These are phyloP conservation scores for Cebidichthys violaceus DNA, from an alignment of 2,113 vertebrate species.

Conservation along the genomic window DNA sequence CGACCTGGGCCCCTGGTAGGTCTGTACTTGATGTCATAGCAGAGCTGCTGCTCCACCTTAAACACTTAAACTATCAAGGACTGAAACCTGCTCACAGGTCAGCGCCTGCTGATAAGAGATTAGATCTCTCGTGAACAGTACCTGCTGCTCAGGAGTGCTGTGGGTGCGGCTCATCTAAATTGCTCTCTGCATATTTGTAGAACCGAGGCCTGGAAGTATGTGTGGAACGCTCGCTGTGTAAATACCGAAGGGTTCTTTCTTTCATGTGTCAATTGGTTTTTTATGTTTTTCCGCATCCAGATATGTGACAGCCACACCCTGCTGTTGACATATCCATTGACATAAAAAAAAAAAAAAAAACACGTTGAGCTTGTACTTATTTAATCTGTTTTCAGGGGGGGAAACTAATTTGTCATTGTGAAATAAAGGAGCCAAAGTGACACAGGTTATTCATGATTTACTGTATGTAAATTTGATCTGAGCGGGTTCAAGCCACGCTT, in stretches of 20 bases:
- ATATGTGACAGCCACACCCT: slow-evolving; percentile 41
- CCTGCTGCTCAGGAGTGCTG: slow-evolving; percentile 2
- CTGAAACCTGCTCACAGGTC: slow-evolving; percentile 21
- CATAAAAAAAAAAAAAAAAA: neutral
- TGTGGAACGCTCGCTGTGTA: slow-evolving; percentile 34
- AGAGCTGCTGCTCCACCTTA: neutral
- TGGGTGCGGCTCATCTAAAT: slow-evolving; percentile 41
- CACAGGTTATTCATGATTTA: neutral
- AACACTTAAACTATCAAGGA: neutral
- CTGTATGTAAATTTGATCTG: neutral
- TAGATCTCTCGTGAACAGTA: neutral
- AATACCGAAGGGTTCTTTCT: neutral
- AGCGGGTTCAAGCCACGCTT: neutral
- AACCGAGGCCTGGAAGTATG: slow-evolving; percentile 36
- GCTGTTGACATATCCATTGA: neutral
- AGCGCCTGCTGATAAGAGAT: neutral
- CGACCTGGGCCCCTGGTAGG: neutral
- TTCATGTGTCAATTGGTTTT: neutral
- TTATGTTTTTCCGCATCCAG: neutral
- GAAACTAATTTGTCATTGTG: neutral
- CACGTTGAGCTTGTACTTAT: neutral
- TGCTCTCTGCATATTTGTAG: slow-evolving; percentile 44
- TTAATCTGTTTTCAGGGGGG: neutral
- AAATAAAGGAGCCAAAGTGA: neutral
- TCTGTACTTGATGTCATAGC: neutral